These are phyloP conservation scores for Diabrotica balteata DNA, from an alignment of 2,888 invertebrate genomes.

Conservation along the genomic window DNA sequence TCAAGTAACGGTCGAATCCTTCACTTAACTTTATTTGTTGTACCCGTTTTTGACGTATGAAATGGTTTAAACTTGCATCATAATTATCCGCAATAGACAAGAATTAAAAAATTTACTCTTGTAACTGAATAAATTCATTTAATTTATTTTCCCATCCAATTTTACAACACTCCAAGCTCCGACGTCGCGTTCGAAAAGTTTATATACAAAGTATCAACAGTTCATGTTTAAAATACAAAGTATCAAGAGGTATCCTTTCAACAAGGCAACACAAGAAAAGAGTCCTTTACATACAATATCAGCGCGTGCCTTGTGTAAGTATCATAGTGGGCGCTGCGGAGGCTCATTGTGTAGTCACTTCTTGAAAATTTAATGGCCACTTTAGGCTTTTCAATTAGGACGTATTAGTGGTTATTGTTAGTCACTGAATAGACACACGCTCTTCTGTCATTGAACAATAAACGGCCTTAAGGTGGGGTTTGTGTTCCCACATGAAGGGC, in stretches of 20 bases:
- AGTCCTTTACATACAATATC: constrained; percentile 8
- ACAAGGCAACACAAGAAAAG: constrained; percentile 11
- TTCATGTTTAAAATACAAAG: constrained; percentile 3
- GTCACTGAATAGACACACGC: constrained; percentile 23
- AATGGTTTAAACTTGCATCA: too few relatives aligned
- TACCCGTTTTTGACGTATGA: too few relatives aligned
- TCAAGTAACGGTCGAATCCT: too few relatives aligned
- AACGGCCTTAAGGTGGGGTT: not conserved
- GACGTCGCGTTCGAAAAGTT: too few relatives aligned
- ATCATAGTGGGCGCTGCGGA: constrained; percentile 29
- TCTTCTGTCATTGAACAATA: constrained; percentile 14
- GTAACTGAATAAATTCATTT: too few relatives aligned
- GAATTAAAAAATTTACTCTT: too few relatives aligned
- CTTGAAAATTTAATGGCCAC: constrained; percentile 45
- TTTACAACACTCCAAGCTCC: not conserved
- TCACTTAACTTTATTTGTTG: too few relatives aligned
- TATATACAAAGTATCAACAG: not conserved
- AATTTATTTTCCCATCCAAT: constrained; percentile 13
- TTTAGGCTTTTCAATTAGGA: constrained; percentile 41
- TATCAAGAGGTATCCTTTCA: constrained; percentile 2
- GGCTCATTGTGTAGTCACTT: constrained; percentile 35
- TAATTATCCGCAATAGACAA: too few relatives aligned
- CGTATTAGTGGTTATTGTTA: constrained; percentile 38
- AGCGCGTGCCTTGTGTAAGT: constrained; percentile 36
- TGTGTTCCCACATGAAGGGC: constrained; percentile 10